phyloP scores from a whole-genome alignment of 2,113 vertebrate species.

The Brienomyrus brachyistius region DNA sequence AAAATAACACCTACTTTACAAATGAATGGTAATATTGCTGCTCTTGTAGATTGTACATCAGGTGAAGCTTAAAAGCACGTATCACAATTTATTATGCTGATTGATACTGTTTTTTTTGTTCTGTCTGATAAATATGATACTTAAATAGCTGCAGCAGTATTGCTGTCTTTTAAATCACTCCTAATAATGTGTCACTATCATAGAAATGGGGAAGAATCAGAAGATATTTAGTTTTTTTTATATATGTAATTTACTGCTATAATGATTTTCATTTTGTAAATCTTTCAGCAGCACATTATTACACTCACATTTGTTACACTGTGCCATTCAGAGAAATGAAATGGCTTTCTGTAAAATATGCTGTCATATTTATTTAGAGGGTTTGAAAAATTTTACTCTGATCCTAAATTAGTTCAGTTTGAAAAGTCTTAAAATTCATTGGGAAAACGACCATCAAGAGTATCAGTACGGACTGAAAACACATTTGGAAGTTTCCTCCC shows the following conservation, averaged over 20 bases:
- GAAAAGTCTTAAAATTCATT: slow-evolving; percentile 34
- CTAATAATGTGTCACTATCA: not conserved
- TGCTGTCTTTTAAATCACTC: not conserved
- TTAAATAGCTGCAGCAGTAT: not conserved
- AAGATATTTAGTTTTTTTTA: not conserved
- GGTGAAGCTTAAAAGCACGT: not conserved
- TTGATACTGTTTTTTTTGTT: not conserved
- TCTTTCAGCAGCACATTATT: not conserved
- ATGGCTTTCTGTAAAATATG: not conserved
- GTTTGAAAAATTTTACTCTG: slow-evolving; percentile 34
- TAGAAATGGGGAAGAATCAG: not conserved
- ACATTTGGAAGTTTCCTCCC: slow-evolving; percentile 16
- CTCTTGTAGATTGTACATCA: not conserved
- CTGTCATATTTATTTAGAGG: slow-evolving; percentile 30
- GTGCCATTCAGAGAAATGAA: slow-evolving; percentile 28
- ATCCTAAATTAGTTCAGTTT: slow-evolving; percentile 27
- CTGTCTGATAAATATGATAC: not conserved
- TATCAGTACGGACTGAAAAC: not conserved
- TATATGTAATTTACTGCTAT: not conserved
- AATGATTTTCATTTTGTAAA: not conserved
- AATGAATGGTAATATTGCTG: not conserved
- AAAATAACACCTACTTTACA: not conserved
- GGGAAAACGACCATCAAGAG: slow-evolving; percentile 31
- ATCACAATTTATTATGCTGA: not conserved
- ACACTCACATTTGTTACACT: not conserved